Base-by-base conservation (phyloP, 1,140 invertebrate genomes). In the Sminthurinus signatus region DNA sequence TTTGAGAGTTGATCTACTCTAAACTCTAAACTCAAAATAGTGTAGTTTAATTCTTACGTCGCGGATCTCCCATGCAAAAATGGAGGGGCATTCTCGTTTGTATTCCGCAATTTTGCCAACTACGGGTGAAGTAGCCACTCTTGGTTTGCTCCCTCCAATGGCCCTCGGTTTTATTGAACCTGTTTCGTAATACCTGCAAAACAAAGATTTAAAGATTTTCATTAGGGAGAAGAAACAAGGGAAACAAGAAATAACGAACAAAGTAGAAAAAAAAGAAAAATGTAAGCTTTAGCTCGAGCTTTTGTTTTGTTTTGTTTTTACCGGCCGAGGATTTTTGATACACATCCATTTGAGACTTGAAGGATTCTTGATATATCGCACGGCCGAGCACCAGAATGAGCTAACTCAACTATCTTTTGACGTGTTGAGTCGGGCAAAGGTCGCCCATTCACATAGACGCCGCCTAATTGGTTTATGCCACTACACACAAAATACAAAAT, bases 21-120 rank as follows among this genome's bases (percentile, higher is more conserved):
- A n/a, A n/a, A n/a, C n/a, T n/a, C n/a, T n/a, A n/a, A n/a, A n/a
- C n/a, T n/a, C n/a, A n/a, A n/a, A n/a, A n/a, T n/a, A n/a, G n/a
- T n/a, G n/a, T n/a, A n/a, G n/a, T n/a, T n/a, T n/a, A n/a, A n/a
- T n/a, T n/a, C n/a, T n/a, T n/a, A n/a, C n/a, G 76, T 97, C 94
- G 21, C 94, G 80, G 75, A 98, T 98, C 81, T 98, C 94, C 94
- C 94, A 98, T 4, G 94, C 94, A 80, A 98, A 98, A 77, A 98
- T 98, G 63, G 92, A 95, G 1, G 94, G 94, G 77, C 93, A 96
- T 78, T 97, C 94, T 14, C 91, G 79, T 79, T 98, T 98, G 83
- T 94, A 97, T 69, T 91, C 86, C 29, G 93, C 90, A 72, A 98
- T 97, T 80, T 95, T 95, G 75, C 86, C 85, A 14, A 96, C 93